phyloP scores from a whole-genome alignment of 2,888 invertebrate species.

The Sceliomorpha sp. region DNA sequence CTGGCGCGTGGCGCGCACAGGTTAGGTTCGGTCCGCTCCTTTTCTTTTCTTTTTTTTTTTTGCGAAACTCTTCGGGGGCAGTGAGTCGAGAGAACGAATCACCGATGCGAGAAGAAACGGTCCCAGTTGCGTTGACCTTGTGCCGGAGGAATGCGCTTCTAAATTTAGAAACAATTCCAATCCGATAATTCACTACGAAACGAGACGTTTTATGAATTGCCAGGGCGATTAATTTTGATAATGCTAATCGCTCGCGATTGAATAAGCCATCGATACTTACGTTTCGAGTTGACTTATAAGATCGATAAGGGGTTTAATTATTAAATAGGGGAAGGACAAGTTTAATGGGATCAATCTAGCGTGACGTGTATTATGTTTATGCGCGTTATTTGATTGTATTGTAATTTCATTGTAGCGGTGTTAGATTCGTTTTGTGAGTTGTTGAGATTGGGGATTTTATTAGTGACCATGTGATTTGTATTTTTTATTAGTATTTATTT shows the following conservation, averaged over 20 bases:
- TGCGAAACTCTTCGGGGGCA: constrained; percentile 31
- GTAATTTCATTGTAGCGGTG: no score
- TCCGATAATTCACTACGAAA: constrained; percentile 42
- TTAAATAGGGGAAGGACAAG: no score
- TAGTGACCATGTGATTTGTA: no score
- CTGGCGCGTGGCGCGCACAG: constrained; percentile 12
- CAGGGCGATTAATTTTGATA: constrained; percentile 19
- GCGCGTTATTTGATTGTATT: no score
- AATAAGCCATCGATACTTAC: not conserved
- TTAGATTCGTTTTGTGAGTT: no score
- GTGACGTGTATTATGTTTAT: no score
- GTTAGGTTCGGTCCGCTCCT: constrained; percentile 22
- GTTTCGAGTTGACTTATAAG: not conserved
- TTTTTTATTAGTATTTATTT: no score
- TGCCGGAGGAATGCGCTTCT: constrained; percentile 41
- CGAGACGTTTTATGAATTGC: constrained; percentile 22
- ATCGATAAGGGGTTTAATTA: not conserved
- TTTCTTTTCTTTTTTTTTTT: no score
- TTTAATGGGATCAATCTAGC: no score
- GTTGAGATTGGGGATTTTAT: no score
- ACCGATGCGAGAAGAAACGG: constrained; percentile 30
- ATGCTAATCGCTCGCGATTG: constrained; percentile 1
- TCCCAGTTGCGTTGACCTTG: constrained; percentile 40
- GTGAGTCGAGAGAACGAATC: constrained; percentile 22
- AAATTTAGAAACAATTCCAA: constrained; percentile 48